Conservation (phyloP, 2,888 invertebrate genomes). For the Heliconius aoede region DNA sequence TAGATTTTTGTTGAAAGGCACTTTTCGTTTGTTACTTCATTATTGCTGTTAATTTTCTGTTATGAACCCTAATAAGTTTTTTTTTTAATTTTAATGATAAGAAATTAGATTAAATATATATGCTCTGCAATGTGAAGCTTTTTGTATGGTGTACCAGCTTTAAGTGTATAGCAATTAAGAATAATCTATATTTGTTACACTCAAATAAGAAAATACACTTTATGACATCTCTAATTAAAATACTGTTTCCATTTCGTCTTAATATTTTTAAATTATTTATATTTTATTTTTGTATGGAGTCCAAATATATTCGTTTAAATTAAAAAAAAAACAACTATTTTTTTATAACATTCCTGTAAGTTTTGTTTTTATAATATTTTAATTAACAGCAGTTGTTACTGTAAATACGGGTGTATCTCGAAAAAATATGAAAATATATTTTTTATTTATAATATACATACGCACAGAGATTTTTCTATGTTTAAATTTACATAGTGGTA, state of each 20-base stretch:
- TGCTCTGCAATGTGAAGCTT: background rate
- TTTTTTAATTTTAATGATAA: background rate
- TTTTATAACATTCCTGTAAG: background rate
- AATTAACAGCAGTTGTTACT: background rate
- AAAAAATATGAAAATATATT: background rate
- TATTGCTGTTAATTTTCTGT: background rate
- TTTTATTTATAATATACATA: background rate
- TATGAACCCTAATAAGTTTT: background rate
- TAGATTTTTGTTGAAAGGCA: background rate
- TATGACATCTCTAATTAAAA: background rate
- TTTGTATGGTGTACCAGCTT: constrained; percentile 11
- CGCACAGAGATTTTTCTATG: constrained; percentile 14
- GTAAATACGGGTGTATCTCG: background rate
- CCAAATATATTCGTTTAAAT: background rate
- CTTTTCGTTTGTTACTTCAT: background rate
- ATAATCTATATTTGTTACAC: background rate
- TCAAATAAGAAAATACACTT: background rate
- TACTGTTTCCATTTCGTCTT: background rate
- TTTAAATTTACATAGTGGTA: constrained; percentile 4
- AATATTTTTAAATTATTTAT: constrained; percentile 7
- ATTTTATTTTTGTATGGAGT: background rate
- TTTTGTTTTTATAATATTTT: background rate
- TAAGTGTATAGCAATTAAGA: constrained; percentile 13
- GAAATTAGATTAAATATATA: background rate
- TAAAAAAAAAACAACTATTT: background rate